Conservation (phyloP, 2,113 vertebrate genomes). For the Tretioscincus oriximinensis region DNA sequence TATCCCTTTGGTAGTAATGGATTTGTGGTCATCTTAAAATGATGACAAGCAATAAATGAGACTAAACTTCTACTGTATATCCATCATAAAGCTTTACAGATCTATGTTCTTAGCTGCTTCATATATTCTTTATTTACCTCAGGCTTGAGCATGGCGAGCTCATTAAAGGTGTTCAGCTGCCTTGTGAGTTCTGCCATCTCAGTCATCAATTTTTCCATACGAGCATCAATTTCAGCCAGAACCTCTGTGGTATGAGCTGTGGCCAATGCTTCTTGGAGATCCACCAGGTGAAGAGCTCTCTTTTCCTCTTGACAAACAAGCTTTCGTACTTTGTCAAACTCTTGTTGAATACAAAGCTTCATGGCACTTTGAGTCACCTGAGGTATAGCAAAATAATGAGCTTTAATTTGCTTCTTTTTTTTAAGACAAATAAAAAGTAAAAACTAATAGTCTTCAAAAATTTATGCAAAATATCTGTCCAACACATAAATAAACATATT, state of each 20-base stretch:
- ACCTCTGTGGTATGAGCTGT: slow-evolving; percentile 80
- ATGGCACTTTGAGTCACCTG: slow-evolving; percentile 71
- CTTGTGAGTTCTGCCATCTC: slow-evolving; percentile 85
- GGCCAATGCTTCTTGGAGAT: slow-evolving; percentile 80
- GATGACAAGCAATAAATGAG: slow-evolving; percentile 22
- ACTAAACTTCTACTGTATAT: neutral
- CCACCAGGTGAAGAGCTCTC: slow-evolving; percentile 76
- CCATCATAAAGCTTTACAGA: slow-evolving; percentile 22
- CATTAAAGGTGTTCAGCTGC: slow-evolving; percentile 77
- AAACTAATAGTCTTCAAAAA: neutral
- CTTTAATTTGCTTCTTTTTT: neutral
- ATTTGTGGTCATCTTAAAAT: slow-evolving; percentile 35
- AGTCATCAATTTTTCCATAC: slow-evolving; percentile 79
- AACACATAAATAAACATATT: slow-evolving; percentile 1
- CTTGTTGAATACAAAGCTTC: slow-evolving; percentile 77
- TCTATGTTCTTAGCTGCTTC: slow-evolving; percentile 11
- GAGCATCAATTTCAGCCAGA: slow-evolving; percentile 77
- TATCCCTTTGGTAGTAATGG: slow-evolving; percentile 2
- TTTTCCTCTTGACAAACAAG: slow-evolving; percentile 79
- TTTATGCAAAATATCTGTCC: neutral
- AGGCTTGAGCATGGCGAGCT: slow-evolving; percentile 70
- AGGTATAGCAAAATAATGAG: neutral
- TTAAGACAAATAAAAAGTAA: neutral
- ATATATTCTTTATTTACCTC: slow-evolving; percentile 53
- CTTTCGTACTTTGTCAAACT: slow-evolving; percentile 80